Evolutionary conservation across 64 coral and sea anemone species (phyloP), one percentile per base, ranked within the genome.

Genomic region (Montipora foliosa): DNA sequence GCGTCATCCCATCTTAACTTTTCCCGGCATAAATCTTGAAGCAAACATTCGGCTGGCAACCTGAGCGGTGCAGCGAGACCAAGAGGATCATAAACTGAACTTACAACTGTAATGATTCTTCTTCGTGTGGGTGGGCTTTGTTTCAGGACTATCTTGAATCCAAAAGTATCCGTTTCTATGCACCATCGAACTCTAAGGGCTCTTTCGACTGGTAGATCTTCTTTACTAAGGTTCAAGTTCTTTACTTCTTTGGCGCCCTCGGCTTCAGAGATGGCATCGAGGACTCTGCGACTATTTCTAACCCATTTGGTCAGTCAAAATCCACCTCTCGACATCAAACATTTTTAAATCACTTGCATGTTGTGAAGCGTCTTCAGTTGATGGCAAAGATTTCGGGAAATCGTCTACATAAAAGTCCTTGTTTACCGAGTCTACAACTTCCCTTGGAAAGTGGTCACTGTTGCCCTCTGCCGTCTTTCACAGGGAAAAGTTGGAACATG

Each of bases 231-330:
- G 13, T 64, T 15, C 10, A 24, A 25, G 45, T 77, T 55, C 59
- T 69, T 72, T 19, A 87, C 20, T 2, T 24, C n/a, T 74, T 68
- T 19, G 29, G 20, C 20, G 6, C 46, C 2, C 60, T 89, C 87
- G 6, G 4, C 17, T n/a, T 19, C 24, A 44, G 53, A 22, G 24
- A 73, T 87, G 17, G 11, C 68, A 37, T 46, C 47, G 6, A 74
- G 17, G 68, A 87, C 84, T 29, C 44, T 44, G 12, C 67, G 2
- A 19, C 44, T 87, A 8, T 17, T 87, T 9, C 44, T 71, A 1
- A 76, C 0, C 87, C 87, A 89, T n/a, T 89, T 89, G 17, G 17
- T 58, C 74, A 57, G 52, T 51, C 49, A 22, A 57, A 89, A 78
- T 46, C 71, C 87, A 1, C 87, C 87, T 53, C 64, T 9, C 49